A percentile compares a stretch with the other conserved stretches of the same genome.
These are phyloP conservation scores for Bacillus rossius DNA, from an alignment of 1,140 invertebrate species.

Conservation along the genomic window DNA sequence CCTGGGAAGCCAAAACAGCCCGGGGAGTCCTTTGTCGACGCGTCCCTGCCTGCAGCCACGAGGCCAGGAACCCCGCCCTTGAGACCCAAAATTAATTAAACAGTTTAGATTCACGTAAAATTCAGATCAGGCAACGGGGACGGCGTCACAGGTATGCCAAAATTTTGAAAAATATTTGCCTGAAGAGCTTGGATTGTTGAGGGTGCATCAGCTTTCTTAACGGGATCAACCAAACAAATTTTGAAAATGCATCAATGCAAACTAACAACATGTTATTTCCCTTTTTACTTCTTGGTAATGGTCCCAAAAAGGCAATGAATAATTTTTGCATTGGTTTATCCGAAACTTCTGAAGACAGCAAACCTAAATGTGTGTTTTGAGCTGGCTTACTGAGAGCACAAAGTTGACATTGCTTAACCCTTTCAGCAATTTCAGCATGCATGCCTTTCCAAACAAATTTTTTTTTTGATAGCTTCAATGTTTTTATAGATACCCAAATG, in stretches of 20 bases:
- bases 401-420: background rate
- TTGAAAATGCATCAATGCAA: background rate
- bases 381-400: background rate
- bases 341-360: background rate
- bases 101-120: no score
- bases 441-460: background rate
- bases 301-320: background rate
- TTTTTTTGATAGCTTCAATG: background rate
- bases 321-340: background rate
- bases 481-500: background rate
- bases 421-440: background rate
- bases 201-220: background rate
- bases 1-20: no score
- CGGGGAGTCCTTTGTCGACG: no score
- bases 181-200: background rate
- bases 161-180: background rate
- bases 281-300: background rate
- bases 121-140: no score
- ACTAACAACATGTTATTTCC: background rate
- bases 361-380: background rate
- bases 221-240: background rate
- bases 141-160: no score
- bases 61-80: no score
- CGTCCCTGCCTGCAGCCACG: no score
- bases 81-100: no score